phyloP scores from a whole-genome alignment of 23 tunicate genomes.

The Clavelina lepadiformis region DNA sequence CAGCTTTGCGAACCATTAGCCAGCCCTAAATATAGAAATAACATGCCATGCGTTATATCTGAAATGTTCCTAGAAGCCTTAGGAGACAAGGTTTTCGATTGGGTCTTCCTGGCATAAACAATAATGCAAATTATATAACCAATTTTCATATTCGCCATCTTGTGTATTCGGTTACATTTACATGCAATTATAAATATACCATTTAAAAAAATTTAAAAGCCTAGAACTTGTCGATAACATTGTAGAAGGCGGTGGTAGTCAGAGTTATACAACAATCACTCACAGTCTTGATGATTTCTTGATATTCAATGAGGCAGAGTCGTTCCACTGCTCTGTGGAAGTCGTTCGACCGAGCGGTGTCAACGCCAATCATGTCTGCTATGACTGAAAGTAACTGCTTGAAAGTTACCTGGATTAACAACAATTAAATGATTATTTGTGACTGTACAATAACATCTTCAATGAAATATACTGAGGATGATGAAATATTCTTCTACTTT shows the following conservation, averaged over 20 bases:
- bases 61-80: not conserved
- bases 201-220: too few species aligned
- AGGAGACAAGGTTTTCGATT: not conserved
- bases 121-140: not conserved
- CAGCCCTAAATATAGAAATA: constrained; percentile 56
- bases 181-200: not conserved
- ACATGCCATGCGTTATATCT: too few species aligned
- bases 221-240: not conserved
- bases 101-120: not conserved
- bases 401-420: constrained; percentile 70
- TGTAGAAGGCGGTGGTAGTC: not conserved
- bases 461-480: not conserved
- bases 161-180: not conserved
- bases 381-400: constrained; percentile 67
- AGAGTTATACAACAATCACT: constrained; percentile 1
- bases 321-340: constrained; percentile 58
- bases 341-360: constrained; percentile 32
- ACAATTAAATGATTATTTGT: not conserved
- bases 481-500: not conserved
- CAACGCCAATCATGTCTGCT: constrained; percentile 67
- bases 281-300: constrained; percentile 67
- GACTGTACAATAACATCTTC: not conserved
- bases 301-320: constrained; percentile 65
- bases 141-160: too few species aligned
- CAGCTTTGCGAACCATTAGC: constrained; percentile 49